Percentiles rank a stretch among this genome's conserved stretches.
phyloP scores from a whole-genome alignment of 2,113 vertebrate genomes.

The Limanda limanda region DNA sequence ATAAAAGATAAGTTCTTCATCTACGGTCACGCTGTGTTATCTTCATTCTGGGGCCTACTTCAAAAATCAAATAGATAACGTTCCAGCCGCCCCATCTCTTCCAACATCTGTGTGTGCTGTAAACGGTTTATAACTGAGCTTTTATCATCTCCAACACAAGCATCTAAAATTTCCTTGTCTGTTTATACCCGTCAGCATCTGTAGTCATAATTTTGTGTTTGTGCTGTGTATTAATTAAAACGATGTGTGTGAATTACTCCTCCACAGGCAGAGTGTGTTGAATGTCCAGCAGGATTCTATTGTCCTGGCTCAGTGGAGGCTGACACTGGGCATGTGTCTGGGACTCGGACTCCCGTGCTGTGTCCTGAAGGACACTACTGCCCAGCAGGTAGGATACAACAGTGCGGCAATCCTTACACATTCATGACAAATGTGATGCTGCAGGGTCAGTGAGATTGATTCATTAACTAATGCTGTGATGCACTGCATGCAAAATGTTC shows the following conservation, averaged over 20 bases:
- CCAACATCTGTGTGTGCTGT: conserved; percentile 1
- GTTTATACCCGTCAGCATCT: conserved; percentile 16
- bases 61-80: conserved; percentile 5
- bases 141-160: conserved; percentile 5
- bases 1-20: conserved; percentile 15
- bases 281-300: conserved; percentile 86
- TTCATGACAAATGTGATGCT: conserved; percentile 7
- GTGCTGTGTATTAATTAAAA: conserved; percentile 3
- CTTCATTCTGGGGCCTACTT: not conserved
- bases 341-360: conserved; percentile 68
- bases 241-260: conserved; percentile 18
- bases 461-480: not conserved
- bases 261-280: conserved; percentile 76
- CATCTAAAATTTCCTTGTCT: not conserved
- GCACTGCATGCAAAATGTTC: not conserved
- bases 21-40: not conserved
- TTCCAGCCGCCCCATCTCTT: not conserved
- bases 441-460: not conserved
- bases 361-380: conserved; percentile 85
- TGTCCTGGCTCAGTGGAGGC: conserved; percentile 70
- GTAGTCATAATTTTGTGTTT: conserved; percentile 28
- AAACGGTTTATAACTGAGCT: conserved; percentile 2
- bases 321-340: conserved; percentile 60
- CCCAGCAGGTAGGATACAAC: conserved; percentile 73
- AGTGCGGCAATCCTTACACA: conserved; percentile 3